phyloP scores from a whole-genome alignment of 1,140 invertebrate genomes.

The Bombus superbus region DNA sequence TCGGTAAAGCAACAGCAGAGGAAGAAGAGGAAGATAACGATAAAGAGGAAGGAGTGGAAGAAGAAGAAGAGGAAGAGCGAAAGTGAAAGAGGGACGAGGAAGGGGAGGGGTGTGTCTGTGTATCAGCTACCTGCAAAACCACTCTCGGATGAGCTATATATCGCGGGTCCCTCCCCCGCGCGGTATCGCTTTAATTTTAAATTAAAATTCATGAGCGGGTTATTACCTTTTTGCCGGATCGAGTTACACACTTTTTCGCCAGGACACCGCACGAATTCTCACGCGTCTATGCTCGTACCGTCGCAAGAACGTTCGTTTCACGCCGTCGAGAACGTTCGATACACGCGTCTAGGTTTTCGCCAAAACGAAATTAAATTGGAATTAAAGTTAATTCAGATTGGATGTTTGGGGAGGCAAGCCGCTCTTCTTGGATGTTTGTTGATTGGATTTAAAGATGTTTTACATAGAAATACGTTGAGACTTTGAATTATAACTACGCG shows the following conservation, averaged over 20 bases:
- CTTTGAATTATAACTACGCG: background rate
- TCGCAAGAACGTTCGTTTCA: slow-evolving; percentile 55
- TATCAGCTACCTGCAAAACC: slow-evolving; percentile 71
- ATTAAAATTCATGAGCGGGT: slow-evolving; percentile 76
- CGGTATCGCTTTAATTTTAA: slow-evolving; percentile 74
- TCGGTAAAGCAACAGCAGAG: slow-evolving; percentile 15
- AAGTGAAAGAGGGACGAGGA: slow-evolving; percentile 28
- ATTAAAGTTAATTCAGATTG: background rate
- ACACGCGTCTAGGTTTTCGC: background rate
- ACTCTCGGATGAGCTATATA: slow-evolving; percentile 67
- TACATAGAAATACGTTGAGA: background rate
- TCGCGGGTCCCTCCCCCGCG: slow-evolving; percentile 68
- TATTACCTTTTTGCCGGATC: slow-evolving; percentile 71
- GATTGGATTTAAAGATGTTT: background rate
- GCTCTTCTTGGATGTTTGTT: background rate
- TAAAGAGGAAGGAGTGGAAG: slow-evolving; percentile 20
- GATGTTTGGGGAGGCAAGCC: background rate
- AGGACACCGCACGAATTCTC: slow-evolving; percentile 37
- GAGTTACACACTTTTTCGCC: slow-evolving; percentile 61
- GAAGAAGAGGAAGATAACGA: slow-evolving; percentile 42
- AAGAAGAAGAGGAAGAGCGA: slow-evolving; percentile 37
- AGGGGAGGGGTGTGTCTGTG: slow-evolving; percentile 64
- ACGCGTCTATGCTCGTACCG: slow-evolving; percentile 25
- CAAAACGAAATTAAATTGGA: background rate
- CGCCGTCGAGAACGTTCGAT: background rate